Base-by-base conservation (phyloP, 2,113 vertebrate species). In the Pseudorasbora parva region DNA sequence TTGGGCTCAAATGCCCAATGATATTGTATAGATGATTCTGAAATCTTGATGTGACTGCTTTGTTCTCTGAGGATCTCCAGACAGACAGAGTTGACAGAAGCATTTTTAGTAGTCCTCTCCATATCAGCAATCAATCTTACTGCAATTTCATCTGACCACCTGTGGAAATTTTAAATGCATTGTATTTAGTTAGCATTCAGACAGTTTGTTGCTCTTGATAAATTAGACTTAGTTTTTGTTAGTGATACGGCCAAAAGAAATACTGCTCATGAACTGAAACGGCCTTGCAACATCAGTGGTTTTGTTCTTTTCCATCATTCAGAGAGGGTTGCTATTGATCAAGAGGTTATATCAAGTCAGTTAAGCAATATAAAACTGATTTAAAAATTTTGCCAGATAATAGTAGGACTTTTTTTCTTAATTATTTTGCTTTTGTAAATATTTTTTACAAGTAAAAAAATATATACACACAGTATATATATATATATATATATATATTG, bases 91-190 rank as follows among this genome's bases (percentile, higher is more conserved):
- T 12, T 27, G 60, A 59, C 27, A 54, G 8, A 64, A 56, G 37
- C 66, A 21, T 81, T 30, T 81, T 81, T 71, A 54, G 81, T 60
- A 66, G 69, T 62, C 27, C 30, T 73, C 81, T 78, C 17, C 49
- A 51, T 69, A 71, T 83, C 30, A 47, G 27, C 66, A 79, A 83
- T 86, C 45, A 54, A 74, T 86, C 81, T 74, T 82, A 41, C 64
- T 74, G 54, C 43, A 27, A 78, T 82, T 86, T 54, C 74, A 64
- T 64, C n/a, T 12, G 41, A 73, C 59, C 69, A 83, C 56, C 27
- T 86, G 75, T 12, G 56, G 56, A 43, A 64, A 47, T 23, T 19
- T 62, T 21, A 68, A 51, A 75, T 25, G 21, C 41, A 45, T 75
- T 62, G 23, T 66, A 27, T 72, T 78, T 71, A 69, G 37, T 37